Conservation (phyloP, 2,797 vertebrate species). For the Aselliscus stoliczkanus region DNA sequence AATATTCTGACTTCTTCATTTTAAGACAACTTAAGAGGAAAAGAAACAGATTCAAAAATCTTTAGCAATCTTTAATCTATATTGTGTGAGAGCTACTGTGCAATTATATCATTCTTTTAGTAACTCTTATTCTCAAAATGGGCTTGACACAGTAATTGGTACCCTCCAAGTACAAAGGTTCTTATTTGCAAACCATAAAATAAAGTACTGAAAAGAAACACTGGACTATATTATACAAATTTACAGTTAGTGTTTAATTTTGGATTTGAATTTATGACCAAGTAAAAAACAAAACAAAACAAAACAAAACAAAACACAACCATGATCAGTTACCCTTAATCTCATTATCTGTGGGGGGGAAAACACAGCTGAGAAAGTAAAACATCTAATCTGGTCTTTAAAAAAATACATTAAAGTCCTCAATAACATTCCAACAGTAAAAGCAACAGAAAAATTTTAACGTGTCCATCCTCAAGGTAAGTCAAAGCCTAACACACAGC, state of each 20-base stretch:
- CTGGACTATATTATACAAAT: background rate
- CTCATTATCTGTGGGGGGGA: too few relatives aligned
- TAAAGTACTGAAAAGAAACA: background rate
- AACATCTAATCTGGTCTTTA: background rate
- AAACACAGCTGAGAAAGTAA: background rate
- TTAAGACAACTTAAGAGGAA: background rate
- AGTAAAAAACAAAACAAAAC: background rate
- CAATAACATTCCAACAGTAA: background rate
- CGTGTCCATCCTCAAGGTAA: background rate
- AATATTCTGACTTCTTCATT: background rate
- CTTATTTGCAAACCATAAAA: background rate
- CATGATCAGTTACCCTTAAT: background rate
- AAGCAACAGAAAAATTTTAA: background rate
- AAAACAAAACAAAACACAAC: background rate
- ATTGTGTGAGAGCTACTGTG: background rate
- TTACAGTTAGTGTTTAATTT: conserved; percentile 2
- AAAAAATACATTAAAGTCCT: background rate
- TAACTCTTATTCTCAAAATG: background rate
- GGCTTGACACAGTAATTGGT: background rate
- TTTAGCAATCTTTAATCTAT: background rate
- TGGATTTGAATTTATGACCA: background rate
- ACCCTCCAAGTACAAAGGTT: background rate
- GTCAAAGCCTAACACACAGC: background rate
- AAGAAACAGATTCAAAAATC: background rate
- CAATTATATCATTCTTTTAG: background rate